A percentile compares a stretch with the other conserved stretches of the same genome.
Conservation (phyloP, 1,140 invertebrate species). For the Globodera ellingtonae region DNA sequence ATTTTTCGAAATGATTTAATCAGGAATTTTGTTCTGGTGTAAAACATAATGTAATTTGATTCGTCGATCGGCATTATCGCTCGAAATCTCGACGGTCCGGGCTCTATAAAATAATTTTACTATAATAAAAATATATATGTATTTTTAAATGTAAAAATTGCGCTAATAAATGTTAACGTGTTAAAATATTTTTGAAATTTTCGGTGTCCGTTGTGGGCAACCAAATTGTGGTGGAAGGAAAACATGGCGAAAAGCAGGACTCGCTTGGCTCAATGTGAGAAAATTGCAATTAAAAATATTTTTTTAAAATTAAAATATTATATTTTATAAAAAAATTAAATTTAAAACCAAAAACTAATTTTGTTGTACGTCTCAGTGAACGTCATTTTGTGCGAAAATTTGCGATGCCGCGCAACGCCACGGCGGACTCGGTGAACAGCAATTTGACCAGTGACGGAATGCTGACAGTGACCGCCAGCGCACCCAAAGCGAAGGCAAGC, state of each 20-base stretch:
- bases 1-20: too few relatives aligned
- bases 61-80: too few relatives aligned
- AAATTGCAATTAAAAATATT: background rate
- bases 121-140: too few relatives aligned
- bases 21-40: too few relatives aligned
- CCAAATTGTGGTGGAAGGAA: conserved; percentile 50
- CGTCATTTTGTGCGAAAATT: conserved; percentile 53
- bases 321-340: too few relatives aligned
- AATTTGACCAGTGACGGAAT: conserved; percentile 47
- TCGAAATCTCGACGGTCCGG: too few relatives aligned
- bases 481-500: conserved; percentile 36
- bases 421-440: conserved; percentile 38
- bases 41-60: too few relatives aligned
- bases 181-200: background rate
- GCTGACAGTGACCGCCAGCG: conserved; percentile 41
- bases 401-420: conserved; percentile 43
- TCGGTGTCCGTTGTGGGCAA: conserved; percentile 47
- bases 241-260: conserved; percentile 47
- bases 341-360: background rate
- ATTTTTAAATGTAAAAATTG: too few relatives aligned
- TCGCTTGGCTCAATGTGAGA: conserved; percentile 36
- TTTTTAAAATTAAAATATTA: too few relatives aligned
- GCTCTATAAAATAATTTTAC: too few relatives aligned
- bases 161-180: too few relatives aligned
- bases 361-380: conserved; percentile 28